Conservation (phyloP, 2,888 invertebrate species). For the Camponotus fellah region DNA sequence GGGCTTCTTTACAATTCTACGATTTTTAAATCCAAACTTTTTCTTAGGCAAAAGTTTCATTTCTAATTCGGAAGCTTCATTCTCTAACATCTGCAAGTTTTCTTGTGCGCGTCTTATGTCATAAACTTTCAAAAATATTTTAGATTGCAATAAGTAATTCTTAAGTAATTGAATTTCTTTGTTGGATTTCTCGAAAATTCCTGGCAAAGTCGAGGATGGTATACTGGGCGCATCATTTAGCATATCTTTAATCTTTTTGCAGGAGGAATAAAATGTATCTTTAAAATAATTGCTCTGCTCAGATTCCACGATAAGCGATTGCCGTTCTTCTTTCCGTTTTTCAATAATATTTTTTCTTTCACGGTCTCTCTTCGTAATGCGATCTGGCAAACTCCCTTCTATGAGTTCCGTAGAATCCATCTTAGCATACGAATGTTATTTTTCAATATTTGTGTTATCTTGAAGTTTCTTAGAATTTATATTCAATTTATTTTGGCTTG, state of each 20-base stretch:
- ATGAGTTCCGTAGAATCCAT: slow-evolving; percentile 79
- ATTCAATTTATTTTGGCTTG: slow-evolving; percentile 10
- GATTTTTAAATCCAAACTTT: slow-evolving; percentile 94
- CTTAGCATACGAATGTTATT: slow-evolving; percentile 71
- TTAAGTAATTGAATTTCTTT: slow-evolving; percentile 92
- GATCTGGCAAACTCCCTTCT: slow-evolving; percentile 85
- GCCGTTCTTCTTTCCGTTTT: slow-evolving; percentile 89
- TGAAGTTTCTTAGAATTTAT: not conserved
- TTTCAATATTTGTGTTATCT: slow-evolving; percentile 26
- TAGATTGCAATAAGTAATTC: slow-evolving; percentile 92
- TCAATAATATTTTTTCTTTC: slow-evolving; percentile 90
- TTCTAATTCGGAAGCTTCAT: slow-evolving; percentile 91
- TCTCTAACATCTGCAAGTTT: slow-evolving; percentile 90
- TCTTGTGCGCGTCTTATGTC: slow-evolving; percentile 93
- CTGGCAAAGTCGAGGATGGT: slow-evolving; percentile 87
- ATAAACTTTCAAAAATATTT: slow-evolving; percentile 93
- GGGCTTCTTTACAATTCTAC: slow-evolving; percentile 87
- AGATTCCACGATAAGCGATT: slow-evolving; percentile 88
- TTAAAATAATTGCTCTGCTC: slow-evolving; percentile 92
- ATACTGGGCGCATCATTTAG: slow-evolving; percentile 86
- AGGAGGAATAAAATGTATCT: slow-evolving; percentile 90
- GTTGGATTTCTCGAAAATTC: slow-evolving; percentile 90
- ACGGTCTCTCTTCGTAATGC: slow-evolving; percentile 88
- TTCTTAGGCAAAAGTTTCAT: slow-evolving; percentile 92
- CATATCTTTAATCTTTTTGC: slow-evolving; percentile 89